Conservation (phyloP, 2,797 vertebrate genomes). For the Nyctalus aviator region DNA sequence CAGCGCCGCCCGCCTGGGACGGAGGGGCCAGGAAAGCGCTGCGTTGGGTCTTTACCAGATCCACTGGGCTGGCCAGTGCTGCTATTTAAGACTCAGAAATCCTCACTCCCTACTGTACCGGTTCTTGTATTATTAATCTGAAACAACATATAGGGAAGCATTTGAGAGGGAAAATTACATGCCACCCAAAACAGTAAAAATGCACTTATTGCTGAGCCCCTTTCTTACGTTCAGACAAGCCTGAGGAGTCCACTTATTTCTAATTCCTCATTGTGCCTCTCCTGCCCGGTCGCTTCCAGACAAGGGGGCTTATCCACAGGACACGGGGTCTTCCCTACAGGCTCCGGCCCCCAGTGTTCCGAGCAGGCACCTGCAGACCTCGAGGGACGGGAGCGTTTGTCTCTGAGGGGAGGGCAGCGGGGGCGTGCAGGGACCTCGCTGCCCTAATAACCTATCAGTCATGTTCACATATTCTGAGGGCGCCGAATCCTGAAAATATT, state of each 20-base stretch:
- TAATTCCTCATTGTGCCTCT: neutral
- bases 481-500: neutral
- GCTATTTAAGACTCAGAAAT: neutral
- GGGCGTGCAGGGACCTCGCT: neutral
- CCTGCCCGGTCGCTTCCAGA: neutral
- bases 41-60: neutral
- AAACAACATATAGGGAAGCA: slow-evolving; percentile 23
- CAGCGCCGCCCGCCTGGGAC: neutral
- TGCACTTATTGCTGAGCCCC: neutral
- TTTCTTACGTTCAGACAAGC: slow-evolving; percentile 1
- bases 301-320: neutral
- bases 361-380: neutral
- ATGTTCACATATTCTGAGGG: neutral
- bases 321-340: neutral
- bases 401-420: neutral
- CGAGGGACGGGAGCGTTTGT: neutral
- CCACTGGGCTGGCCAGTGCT: neutral
- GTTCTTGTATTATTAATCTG: neutral
- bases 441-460: neutral
- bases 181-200: neutral
- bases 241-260: neutral
- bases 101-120: neutral
- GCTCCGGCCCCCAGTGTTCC: neutral
- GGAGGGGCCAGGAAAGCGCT: neutral
- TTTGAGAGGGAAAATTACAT: neutral